Evolutionary conservation across 2,888 invertebrate genomes (phyloP), one percentile per base, ranked within the genome.

Genomic region (Mactromeris polynyma): DNA sequence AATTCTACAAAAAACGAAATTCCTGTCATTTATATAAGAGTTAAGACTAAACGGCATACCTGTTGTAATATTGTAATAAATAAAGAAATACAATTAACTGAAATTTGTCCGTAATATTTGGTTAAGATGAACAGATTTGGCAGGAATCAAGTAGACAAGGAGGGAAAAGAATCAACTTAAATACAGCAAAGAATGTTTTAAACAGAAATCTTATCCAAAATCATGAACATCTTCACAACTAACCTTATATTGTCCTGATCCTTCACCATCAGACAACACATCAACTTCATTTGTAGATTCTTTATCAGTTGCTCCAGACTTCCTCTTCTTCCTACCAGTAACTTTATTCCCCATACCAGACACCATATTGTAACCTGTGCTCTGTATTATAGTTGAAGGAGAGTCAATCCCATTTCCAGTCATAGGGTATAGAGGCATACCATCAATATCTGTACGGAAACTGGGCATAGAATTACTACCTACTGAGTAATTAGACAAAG

Each of bases 341-440:
- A 69, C 17, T 40, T 84, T 46, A 19, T 46, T 88, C 7, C 89
- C 86, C 64, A 51, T 82, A 21, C 92, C 93, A 86, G 86, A 82
- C 82, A 93, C 92, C 17, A 89, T 85, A 87, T 92, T 93, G 84
- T 93, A 93, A 89, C 94, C 93, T 2, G 92, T 90, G 9, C 93
- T 93, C 84, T 93, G 93, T 64, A 94, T 89, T 21, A 94, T 73
- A 33, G 94, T 93, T 38, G 92, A 91, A 21, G 87, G 84, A n/a
- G 58, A 46, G 26, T 92, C 92, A 36, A 90, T 42, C 36, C 86
- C 82, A 54, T 85, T 85, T 69, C 85, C 83, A 42, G 85, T 84
- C 87, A 87, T 89, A 19, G 87, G 90, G 54, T 90, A 90, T 7
- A 83, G 78, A 7, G 89, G 86, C 69, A 89, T 46, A 21, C 81